These are phyloP conservation scores for Calyptommatus sinebrachiatus DNA, from an alignment of 2,113 vertebrate genomes.

Conservation along the genomic window DNA sequence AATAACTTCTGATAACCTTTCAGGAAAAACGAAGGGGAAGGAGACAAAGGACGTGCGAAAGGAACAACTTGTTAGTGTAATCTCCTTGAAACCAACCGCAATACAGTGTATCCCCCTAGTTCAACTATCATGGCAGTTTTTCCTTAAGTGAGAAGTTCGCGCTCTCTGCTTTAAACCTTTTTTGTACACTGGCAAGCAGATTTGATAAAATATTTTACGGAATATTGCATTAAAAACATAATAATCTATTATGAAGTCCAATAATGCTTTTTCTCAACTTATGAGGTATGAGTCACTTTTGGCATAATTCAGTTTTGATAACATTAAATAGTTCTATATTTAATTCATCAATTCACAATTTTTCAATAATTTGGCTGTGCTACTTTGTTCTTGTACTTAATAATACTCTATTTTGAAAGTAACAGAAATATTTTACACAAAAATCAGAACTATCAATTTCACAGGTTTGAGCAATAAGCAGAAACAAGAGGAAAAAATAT, in stretches of 20 bases:
- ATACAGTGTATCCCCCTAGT: not conserved
- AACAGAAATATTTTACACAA: not conserved
- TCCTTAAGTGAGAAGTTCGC: too few species aligned
- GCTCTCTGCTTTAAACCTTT: not conserved
- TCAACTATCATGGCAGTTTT: not conserved
- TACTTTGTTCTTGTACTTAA: not conserved
- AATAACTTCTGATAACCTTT: constrained; percentile 82
- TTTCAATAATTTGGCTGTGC: not conserved
- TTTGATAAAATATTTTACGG: not conserved
- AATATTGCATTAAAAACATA: not conserved
- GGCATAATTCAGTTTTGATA: not conserved
- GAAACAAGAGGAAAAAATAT: not conserved
- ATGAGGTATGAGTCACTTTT: not conserved
- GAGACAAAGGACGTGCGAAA: too few species aligned
- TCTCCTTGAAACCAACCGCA: not conserved
- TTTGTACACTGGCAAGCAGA: not conserved
- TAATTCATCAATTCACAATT: not conserved
- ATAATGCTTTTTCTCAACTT: not conserved
- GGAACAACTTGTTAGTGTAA: not conserved
- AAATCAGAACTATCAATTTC: not conserved
- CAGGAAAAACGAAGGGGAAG: not conserved
- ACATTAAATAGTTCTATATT: not conserved
- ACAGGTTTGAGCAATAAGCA: not conserved
- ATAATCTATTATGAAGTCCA: not conserved
- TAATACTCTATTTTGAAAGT: not conserved